Evolutionary conservation across 2,113 vertebrate genomes (phyloP).

Genomic region (Chauna torquata): DNA sequence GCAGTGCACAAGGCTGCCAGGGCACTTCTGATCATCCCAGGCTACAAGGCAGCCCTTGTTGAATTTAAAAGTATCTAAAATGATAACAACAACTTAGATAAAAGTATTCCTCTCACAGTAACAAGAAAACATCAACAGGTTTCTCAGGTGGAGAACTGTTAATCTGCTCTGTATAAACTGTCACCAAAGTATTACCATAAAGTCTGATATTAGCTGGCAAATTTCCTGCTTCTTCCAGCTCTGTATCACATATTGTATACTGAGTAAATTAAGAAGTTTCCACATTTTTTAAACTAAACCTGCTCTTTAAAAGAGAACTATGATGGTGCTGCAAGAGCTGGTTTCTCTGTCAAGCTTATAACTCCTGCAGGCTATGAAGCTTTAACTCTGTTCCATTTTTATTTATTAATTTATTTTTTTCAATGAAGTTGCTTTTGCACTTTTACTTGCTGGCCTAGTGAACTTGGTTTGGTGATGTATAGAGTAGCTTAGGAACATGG

Average conservation of each 20-base stretch:
- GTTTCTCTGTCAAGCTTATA: background rate
- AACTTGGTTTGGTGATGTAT: background rate
- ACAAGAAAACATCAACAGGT: slow-evolving; percentile 25
- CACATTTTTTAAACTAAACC: background rate
- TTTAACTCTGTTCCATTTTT: background rate
- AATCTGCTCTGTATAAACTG: background rate
- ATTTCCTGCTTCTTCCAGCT: slow-evolving; percentile 12
- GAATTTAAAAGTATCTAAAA: background rate
- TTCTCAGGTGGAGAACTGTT: slow-evolving; percentile 1
- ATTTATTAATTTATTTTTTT: background rate
- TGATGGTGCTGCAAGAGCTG: background rate
- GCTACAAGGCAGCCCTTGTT: background rate
- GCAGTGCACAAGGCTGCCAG: background rate
- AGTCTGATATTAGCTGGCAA: background rate
- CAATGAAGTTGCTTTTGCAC: background rate
- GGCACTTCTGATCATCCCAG: background rate
- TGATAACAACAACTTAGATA: background rate
- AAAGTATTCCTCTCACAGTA: slow-evolving; percentile 1
- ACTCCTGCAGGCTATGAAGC: background rate
- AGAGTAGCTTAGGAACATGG: background rate
- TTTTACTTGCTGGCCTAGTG: background rate
- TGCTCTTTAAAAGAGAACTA: background rate
- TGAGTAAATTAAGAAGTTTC: background rate
- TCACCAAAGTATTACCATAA: slow-evolving; percentile 1
- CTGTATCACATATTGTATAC: background rate